Conservation (phyloP, 1,140 invertebrate genomes). For the Ips nitidus region DNA sequence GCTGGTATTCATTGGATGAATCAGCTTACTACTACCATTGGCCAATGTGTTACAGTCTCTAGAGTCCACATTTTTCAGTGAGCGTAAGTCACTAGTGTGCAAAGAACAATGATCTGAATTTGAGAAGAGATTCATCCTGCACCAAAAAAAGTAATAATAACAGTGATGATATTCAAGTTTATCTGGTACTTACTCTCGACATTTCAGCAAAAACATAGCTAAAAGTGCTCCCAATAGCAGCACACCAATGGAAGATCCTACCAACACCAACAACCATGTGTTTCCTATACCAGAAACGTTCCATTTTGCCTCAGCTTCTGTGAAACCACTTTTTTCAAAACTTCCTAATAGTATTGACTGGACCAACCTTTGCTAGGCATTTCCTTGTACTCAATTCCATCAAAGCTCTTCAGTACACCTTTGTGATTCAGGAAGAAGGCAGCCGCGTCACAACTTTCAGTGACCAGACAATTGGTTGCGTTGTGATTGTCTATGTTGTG, state of each 20-base stretch:
- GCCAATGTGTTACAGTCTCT: constrained; percentile 43
- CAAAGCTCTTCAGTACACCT: constrained; percentile 16
- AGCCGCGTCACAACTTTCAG: constrained; percentile 47
- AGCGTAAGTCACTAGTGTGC: constrained; percentile 42
- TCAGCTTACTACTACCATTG: constrained; percentile 44
- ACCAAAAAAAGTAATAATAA: constrained; percentile 13
- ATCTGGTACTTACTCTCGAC: constrained; percentile 71
- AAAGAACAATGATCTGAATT: constrained; percentile 46
- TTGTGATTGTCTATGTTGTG: constrained; percentile 52
- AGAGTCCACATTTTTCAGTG: constrained; percentile 43
- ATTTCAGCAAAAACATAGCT: constrained; percentile 75
- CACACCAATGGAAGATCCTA: constrained; percentile 76
- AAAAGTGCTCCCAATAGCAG: constrained; percentile 74
- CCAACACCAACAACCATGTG: constrained; percentile 78
- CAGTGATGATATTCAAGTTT: not conserved
- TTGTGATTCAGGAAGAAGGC: constrained; percentile 18
- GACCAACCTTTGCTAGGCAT: constrained; percentile 68
- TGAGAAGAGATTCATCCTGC: constrained; percentile 50
- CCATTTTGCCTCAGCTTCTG: constrained; percentile 48
- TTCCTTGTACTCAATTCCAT: constrained; percentile 72
- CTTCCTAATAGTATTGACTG: not conserved
- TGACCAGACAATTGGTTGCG: constrained; percentile 56
- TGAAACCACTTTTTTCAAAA: constrained; percentile 17
- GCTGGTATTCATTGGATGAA: constrained; percentile 45
- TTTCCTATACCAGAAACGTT: constrained; percentile 63